These are phyloP conservation scores for Thelaira solivaga DNA, from an alignment of 2,888 invertebrate genomes.

Conservation along the genomic window DNA sequence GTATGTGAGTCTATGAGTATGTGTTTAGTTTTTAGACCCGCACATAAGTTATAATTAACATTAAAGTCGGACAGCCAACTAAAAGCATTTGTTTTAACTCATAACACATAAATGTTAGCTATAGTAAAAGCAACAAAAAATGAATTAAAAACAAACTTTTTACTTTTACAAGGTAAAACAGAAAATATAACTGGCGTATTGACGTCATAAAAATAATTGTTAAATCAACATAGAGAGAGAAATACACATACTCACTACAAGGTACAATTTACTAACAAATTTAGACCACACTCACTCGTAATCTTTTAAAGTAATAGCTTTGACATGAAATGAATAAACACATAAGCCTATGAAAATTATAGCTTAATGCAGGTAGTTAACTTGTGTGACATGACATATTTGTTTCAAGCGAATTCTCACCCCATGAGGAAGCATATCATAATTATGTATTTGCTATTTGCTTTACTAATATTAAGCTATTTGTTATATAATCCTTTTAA, in stretches of 20 bases:
- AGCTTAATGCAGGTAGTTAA: no score
- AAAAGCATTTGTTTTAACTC: slow-evolving; percentile 39
- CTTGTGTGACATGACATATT: background rate
- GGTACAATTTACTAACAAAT: background rate
- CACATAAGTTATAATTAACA: slow-evolving; percentile 48
- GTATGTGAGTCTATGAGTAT: background rate
- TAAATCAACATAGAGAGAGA: slow-evolving; percentile 24
- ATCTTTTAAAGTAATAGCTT: background rate
- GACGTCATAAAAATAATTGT: slow-evolving; percentile 56
- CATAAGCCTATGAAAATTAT: no score
- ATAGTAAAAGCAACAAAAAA: background rate
- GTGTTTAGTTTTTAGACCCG: slow-evolving; percentile 11
- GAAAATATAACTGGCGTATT: slow-evolving; percentile 32
- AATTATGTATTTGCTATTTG: no score
- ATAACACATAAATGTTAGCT: no score
- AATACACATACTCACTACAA: background rate
- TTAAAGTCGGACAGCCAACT: background rate
- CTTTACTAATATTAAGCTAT: no score
- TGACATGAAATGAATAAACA: no score
- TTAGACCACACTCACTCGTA: background rate
- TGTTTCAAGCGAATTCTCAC: no score
- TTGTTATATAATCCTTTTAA: no score
- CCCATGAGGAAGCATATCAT: no score
- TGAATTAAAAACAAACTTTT: background rate
- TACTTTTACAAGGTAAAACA: no score